Base-by-base conservation (phyloP, 2,888 invertebrate genomes). In the Euphydryas editha region DNA sequence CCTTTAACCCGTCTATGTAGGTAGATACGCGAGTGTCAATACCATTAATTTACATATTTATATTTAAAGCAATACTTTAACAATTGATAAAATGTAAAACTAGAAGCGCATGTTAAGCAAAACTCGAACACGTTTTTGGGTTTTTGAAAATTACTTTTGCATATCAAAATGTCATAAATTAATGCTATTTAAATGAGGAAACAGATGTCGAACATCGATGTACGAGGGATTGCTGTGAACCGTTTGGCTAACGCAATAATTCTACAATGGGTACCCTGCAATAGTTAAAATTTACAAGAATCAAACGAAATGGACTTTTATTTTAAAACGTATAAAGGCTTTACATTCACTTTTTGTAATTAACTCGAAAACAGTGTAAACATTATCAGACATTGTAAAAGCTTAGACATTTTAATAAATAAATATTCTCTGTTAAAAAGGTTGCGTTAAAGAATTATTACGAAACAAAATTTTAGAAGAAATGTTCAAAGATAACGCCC, bases 201-300 rank as follows among this genome's bases (percentile, higher is more conserved):
- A 69, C 70, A 71, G 68, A 68, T 68, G 65, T 55, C 65, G 55
- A 59, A 59, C 68, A 68, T 70, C 65, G 65, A 65, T 65, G 65
- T 49, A 55, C 49, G 47, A 55, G 65, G 65, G 63, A 63, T 68
- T 63, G 60, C 55, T 62, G 58, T 58, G 59, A 68, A 70, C 70
- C 65, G 68, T 68, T 68, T 60, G 42, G 42, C 42, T 51, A 64
- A 63, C 57, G 68, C 61, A 66, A 68, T 70, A 65, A 66, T 68
- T 65, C 70, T 60, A 61, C 59, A 63, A 61, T 68, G 60, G 62
- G 62, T 58, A 56, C 62, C 60, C 51, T 63, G 65, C 62, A 68
- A 61, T 61, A 21, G 24, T 39, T 18, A 24, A 18, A 36, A 58
- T n/a, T 5, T n/a, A 30, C 30, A 30, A 24, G 30, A 5, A n/a